A percentile compares a stretch with the other conserved stretches of the same genome.
Conservation (phyloP, 2,797 vertebrate genomes). For the Squalus acanthias region DNA sequence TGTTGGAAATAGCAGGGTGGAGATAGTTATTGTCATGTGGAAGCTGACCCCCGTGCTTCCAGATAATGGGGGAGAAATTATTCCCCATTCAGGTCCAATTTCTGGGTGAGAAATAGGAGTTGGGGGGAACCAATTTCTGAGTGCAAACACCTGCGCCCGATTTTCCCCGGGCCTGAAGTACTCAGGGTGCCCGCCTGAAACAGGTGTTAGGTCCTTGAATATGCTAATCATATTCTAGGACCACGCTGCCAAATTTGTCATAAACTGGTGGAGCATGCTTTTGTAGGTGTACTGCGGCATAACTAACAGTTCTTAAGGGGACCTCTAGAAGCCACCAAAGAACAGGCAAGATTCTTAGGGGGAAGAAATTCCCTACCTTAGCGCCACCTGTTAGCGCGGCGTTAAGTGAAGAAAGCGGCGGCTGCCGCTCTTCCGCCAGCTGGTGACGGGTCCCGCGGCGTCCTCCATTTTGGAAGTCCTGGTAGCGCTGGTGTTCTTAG, state of each 20-base stretch:
- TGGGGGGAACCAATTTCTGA: background rate
- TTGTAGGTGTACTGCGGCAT: background rate
- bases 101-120: background rate
- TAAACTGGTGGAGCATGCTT: background rate
- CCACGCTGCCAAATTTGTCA: background rate
- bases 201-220: background rate
- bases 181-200: background rate
- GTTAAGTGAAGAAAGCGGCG: no score
- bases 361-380: no score
- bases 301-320: background rate
- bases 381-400: no score
- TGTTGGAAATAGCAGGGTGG: no score
- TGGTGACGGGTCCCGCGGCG: no score
- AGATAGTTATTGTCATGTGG: no score
- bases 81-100: background rate
- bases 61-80: background rate
- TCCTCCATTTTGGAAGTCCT: no score
- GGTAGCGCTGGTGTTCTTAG: no score
- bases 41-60: no score
- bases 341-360: background rate
- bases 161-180: background rate
- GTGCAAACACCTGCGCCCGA: background rate
- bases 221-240: background rate
- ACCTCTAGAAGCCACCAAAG: background rate
- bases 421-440: no score